Base-by-base conservation (phyloP, 2,888 invertebrate species). In the Tetropium fuscum region DNA sequence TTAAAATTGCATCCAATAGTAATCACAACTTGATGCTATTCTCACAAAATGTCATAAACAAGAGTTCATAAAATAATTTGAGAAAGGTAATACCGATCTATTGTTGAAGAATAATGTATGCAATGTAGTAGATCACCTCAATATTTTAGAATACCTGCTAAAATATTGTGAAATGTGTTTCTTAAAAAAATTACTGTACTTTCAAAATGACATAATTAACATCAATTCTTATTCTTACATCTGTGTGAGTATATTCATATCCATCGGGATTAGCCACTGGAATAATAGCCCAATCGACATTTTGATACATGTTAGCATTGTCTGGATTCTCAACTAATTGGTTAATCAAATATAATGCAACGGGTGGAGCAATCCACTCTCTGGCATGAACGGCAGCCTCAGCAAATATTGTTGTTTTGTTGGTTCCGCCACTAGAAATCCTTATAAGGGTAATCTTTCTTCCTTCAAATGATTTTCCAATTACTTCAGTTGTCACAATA, bases 221-320 rank as follows among this genome's bases (percentile, higher is more conserved):
- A 32, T 13, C 1, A 7, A 1, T 1, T 16, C 1, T 36, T 3
- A 6, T 15, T 43, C 40, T 81, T 74, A 85, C 85, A 11, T 44
- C 67, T 0, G 78, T 78, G 66, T 84, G 84, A 2, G 86, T 83
- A 76, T 79, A 87, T 65, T 84, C 85, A 68, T 91, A 91, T 7
- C 91, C 91, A 79, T 91, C 91, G 11, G 91, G 90, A 74, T 91
- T 91, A 22, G 87, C 81, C 3, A 87, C 81, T 0, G 91, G 91
- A 13, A 90, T 69, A 11, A 89, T 78, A 62, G 85, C 85, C 87
- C 89, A 90, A 72, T 91, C 90, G 18, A 88, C 85, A 10, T 82
- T 81, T 8, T 86, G 80, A 32, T 89, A 75, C 1, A 91, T 78
- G 27, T 85, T 79, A 10, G 77, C 76, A 65, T 87, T 86, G 5